phyloP scores from a whole-genome alignment of 2,113 vertebrate genomes.

The Pseudopipra pipra region DNA sequence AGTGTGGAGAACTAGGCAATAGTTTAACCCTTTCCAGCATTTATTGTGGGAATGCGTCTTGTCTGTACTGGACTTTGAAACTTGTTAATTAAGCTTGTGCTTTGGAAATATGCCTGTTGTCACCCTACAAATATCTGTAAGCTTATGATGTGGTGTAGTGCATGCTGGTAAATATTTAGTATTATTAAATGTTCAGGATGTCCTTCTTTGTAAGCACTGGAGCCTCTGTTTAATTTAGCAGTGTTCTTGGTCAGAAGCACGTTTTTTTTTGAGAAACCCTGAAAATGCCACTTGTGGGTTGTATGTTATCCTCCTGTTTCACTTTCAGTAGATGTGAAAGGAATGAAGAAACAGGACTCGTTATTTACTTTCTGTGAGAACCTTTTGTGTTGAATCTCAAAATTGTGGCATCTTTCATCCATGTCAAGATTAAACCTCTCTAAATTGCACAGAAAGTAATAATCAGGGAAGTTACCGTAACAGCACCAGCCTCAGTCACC shows the following conservation, averaged over 20 bases:
- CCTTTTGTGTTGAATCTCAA: neutral
- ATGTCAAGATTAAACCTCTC: neutral
- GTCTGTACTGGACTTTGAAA: neutral
- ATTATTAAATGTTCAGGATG: neutral
- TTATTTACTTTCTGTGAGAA: neutral
- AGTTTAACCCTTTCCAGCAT: neutral
- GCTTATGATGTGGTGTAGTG: neutral
- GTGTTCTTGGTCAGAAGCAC: neutral
- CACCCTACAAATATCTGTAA: neutral
- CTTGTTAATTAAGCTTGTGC: neutral
- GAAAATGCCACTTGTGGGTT: neutral
- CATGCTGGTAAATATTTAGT: neutral
- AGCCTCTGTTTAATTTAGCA: neutral
- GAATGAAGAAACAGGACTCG: neutral
- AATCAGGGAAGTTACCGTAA: neutral
- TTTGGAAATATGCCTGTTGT: neutral
- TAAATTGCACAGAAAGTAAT: neutral
- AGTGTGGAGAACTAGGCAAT: neutral
- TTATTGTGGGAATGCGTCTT: neutral
- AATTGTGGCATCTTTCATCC: neutral
- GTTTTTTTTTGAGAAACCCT: neutral
- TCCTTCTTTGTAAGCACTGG: neutral
- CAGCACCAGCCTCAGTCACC: neutral
- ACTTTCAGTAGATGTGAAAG: neutral
- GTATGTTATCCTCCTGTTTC: neutral